Base-by-base conservation (phyloP, 2,797 vertebrate genomes). In the Chrosomus eos region DNA sequence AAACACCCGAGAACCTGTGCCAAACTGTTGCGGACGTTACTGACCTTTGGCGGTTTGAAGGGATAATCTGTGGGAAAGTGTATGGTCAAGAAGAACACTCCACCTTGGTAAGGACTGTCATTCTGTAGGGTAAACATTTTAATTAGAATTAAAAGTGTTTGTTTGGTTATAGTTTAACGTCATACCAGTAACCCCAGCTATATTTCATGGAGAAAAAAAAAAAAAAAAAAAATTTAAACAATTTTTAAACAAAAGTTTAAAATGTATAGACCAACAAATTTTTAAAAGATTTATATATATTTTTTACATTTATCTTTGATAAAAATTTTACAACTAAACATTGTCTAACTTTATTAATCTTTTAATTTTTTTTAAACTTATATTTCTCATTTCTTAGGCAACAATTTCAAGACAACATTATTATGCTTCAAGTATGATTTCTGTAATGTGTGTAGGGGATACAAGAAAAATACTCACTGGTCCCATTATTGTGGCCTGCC, bases 1-100 rank as follows among this genome's bases (percentile, higher is more conserved):
- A 73, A 53, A 43, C 74, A 70, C 36, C 36, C 6, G 66, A 62
- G 26, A 78, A 79, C 10, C 23, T 28, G 68, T 51, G 33, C 26
- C 14, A 53, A 86, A 11, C 70, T 53, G 36, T 33, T 53, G 36
- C 4, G n/a, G 77, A 8, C 5, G 19, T 43, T 31, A 78, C 89
- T 93, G 89, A 96, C 95, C 95, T 96, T 96, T 94, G 95, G 95
- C 87, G 95, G 95, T 96, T 96, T 96, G 92, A 96, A 96, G 90
- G 95, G 95, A 93, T 96, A 96, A 90, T 96, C 95, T 96, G 95
- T 96, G 90, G 95, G 95, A 89, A 96, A 96, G 93, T 96, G 95
- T 92, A 96, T 96, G 91, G 95, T 96, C 94, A 96, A 93, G 93
- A 96, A 96, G 93, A 96, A 96, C 91, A 96, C 95, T 89, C 95